Percentiles rank a stretch among this genome's conserved stretches.
phyloP scores from a whole-genome alignment of 2,113 vertebrate species.

The Antechinus stuartii region DNA sequence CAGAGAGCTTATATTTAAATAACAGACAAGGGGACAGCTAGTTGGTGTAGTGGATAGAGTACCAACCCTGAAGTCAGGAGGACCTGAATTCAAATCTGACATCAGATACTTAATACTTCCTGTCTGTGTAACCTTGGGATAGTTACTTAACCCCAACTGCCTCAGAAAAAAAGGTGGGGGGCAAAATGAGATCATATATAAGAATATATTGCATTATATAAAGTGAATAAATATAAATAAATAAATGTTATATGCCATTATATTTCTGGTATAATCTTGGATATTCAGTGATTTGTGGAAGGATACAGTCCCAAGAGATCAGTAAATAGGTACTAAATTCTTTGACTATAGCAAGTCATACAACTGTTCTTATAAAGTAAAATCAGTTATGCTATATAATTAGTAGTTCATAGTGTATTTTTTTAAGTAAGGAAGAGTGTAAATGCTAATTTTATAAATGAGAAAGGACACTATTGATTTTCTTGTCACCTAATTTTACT shows the following conservation, averaged over 20 bases:
- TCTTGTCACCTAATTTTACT: slow-evolving; percentile 29
- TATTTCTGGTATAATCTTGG: neutral
- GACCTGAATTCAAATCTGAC: too few relatives aligned
- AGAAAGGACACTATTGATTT: neutral
- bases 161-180: too few relatives aligned
- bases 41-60: too few relatives aligned
- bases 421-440: neutral
- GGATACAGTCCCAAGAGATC: neutral
- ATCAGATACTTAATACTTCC: too few relatives aligned
- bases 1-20: neutral
- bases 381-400: neutral
- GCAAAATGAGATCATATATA: neutral
- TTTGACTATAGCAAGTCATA: neutral
- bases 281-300: neutral
- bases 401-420: neutral
- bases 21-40: neutral
- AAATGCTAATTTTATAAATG: neutral
- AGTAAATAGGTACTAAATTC: neutral
- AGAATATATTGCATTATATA: neutral
- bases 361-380: neutral
- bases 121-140: too few relatives aligned
- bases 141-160: too few relatives aligned
- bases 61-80: too few relatives aligned
- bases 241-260: neutral
- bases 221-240: neutral